These are phyloP conservation scores for Callorhinus ursinus DNA, from an alignment of 2,113 vertebrate species.

Conservation along the genomic window DNA sequence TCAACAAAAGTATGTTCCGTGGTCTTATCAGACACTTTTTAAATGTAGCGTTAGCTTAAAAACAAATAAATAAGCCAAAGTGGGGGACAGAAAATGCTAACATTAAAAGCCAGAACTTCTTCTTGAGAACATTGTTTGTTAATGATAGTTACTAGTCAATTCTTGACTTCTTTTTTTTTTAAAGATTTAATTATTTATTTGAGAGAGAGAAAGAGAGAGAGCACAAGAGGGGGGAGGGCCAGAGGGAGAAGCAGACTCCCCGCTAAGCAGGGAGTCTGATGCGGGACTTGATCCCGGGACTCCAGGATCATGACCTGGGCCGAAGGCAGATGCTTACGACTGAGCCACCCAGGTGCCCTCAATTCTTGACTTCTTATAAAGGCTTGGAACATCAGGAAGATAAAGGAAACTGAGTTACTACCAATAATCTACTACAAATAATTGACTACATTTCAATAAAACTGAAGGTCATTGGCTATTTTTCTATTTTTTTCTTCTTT, in stretches of 20 bases:
- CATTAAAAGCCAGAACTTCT: not conserved
- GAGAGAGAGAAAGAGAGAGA: no score
- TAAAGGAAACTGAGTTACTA: constrained; percentile 25
- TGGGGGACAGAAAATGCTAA: not conserved
- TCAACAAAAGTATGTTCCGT: constrained; percentile 35
- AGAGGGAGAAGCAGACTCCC: no score
- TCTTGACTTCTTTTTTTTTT: not conserved
- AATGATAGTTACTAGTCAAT: not conserved
- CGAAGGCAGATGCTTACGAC: no score
- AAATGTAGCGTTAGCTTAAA: constrained; percentile 48
- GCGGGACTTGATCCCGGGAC: no score
- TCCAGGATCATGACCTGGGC: no score
- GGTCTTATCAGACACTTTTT: not conserved
- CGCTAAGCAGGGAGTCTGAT: no score
- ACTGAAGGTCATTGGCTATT: constrained; percentile 41
- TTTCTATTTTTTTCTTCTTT: not conserved
- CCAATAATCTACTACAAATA: constrained; percentile 39
- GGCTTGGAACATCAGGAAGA: not conserved
- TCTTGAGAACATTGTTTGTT: not conserved
- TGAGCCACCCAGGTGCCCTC: not conserved
- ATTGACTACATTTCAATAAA: constrained; percentile 25
- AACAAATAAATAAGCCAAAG: not conserved
- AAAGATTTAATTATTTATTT: no score
- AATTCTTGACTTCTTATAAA: not conserved
- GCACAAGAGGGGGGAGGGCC: no score